Conservation (phyloP, 1,140 invertebrate genomes). For the Drosophila orosa region DNA sequence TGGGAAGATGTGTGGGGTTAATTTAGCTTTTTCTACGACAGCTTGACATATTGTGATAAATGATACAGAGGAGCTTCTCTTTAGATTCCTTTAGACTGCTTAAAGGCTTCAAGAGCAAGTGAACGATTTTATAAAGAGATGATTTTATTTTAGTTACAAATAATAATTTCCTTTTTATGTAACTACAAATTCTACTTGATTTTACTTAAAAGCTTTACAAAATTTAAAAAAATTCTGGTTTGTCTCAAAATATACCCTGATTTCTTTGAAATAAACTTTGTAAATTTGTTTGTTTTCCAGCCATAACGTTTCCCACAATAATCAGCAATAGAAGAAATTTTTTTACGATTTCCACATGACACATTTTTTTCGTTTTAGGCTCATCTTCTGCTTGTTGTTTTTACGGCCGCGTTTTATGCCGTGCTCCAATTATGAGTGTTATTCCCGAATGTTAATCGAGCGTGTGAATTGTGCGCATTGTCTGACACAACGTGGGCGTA, state of each 20-base stretch:
- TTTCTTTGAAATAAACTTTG: constrained; percentile 5
- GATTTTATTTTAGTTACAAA: not conserved
- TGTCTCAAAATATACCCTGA: not conserved
- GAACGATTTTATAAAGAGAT: no score
- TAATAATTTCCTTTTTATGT: not conserved
- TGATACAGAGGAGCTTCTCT: constrained; percentile 8
- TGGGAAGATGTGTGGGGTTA: not conserved
- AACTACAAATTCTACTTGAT: no score
- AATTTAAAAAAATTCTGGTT: not conserved
- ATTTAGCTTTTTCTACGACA: constrained; percentile 17
- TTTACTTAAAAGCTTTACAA: no score
- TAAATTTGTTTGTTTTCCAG: not conserved
- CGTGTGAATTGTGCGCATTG: constrained; percentile 60
- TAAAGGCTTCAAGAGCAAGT: no score
- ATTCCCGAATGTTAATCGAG: constrained; percentile 67
- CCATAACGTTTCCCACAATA: constrained; percentile 3
- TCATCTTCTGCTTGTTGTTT: constrained; percentile 2
- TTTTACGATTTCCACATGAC: constrained; percentile 18
- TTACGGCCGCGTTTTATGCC: constrained; percentile 19
- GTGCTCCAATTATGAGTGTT: constrained; percentile 45
- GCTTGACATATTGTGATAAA: constrained; percentile 60
- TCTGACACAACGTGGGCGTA: constrained; percentile 19
- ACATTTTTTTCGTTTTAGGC: constrained; percentile 9
- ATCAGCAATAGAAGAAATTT: constrained; percentile 21
- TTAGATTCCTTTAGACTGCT: not conserved